Conservation (phyloP, 2,113 vertebrate genomes). For the Muntiacus reevesi region DNA sequence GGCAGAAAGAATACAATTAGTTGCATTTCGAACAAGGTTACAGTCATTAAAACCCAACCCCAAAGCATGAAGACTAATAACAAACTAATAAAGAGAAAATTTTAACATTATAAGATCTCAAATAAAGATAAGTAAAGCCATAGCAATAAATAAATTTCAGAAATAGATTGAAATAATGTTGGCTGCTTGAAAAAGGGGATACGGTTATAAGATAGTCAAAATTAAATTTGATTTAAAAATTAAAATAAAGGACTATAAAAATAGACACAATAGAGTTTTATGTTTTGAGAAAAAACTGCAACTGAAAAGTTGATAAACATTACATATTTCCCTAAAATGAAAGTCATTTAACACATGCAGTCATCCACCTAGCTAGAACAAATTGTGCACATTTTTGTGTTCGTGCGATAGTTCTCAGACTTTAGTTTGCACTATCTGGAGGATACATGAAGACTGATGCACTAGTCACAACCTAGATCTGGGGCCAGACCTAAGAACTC, state of each 20-base stretch:
- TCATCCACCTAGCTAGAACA: not conserved
- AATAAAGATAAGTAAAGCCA: not conserved
- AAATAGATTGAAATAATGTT: constrained; percentile 1
- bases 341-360: not conserved
- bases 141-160: not conserved
- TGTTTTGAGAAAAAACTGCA: not conserved
- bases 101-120: not conserved
- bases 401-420: not conserved
- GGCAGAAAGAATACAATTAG: not conserved
- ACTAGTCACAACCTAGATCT: not conserved
- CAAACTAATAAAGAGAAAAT: not conserved
- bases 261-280: not conserved
- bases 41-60: not conserved
- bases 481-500: not conserved
- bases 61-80: not conserved
- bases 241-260: not conserved
- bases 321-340: not conserved
- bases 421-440: not conserved
- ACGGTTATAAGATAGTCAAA: not conserved
- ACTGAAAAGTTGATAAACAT: not conserved
- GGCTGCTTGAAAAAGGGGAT: not conserved
- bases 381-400: not conserved
- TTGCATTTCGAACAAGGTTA: not conserved
- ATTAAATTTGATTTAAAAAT: not conserved
- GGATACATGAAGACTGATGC: not conserved